These are phyloP conservation scores for Sebastes fasciatus DNA, from an alignment of 2,113 vertebrate genomes.

Conservation along the genomic window DNA sequence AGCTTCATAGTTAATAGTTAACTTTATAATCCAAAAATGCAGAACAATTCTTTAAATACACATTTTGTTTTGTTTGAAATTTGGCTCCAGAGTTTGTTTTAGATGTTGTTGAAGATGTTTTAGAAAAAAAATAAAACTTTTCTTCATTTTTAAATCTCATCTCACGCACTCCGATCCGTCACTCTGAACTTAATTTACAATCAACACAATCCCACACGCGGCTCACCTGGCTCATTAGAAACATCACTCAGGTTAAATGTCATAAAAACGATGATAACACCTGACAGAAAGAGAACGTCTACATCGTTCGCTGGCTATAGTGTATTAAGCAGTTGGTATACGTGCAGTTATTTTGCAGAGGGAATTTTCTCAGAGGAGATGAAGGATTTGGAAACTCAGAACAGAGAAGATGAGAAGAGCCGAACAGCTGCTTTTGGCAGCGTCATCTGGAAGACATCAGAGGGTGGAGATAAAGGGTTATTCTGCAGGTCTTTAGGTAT, in stretches of 20 bases:
- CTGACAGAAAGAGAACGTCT: neutral
- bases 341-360: neutral
- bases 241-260: neutral
- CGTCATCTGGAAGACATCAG: slow-evolving; percentile 35
- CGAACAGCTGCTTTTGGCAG: slow-evolving; percentile 27
- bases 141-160: neutral
- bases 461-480: neutral
- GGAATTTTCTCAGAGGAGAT: neutral
- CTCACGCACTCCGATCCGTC: neutral
- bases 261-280: neutral
- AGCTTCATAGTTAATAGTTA: neutral
- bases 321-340: too few species aligned
- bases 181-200: neutral
- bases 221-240: too few species aligned
- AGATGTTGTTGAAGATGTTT: neutral
- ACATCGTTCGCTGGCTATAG: neutral
- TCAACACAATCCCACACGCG: neutral
- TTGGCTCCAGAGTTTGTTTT: too few species aligned
- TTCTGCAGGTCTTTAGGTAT: neutral
- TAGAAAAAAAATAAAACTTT: neutral
- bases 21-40: too few species aligned
- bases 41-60: neutral
- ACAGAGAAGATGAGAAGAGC: neutral
- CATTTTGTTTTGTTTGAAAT: neutral
- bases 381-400: slow-evolving; percentile 13